Conservation (phyloP, 2,797 vertebrate genomes). For the Podarcis siculus region DNA sequence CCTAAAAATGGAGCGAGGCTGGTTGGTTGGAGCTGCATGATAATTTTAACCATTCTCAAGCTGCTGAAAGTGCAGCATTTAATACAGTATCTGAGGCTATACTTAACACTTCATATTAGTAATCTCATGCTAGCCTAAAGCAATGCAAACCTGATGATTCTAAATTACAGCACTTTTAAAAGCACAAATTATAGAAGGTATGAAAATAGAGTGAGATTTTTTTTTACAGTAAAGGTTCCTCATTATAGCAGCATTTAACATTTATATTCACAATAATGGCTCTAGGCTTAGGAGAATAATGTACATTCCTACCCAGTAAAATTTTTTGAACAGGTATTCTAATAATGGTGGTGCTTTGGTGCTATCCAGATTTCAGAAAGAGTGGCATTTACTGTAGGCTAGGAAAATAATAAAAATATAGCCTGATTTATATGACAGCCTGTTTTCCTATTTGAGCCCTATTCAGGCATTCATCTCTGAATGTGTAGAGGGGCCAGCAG, state of each 20-base stretch:
- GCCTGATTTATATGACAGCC: background rate
- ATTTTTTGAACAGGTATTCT: background rate
- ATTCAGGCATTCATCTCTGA: background rate
- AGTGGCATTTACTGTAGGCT: background rate
- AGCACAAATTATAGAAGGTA: background rate
- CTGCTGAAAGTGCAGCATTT: background rate
- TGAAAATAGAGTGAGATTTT: slow-evolving; percentile 2
- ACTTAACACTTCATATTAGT: background rate
- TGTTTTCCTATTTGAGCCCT: background rate
- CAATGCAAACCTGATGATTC: slow-evolving; percentile 25
- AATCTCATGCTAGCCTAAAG: background rate
- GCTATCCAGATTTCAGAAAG: slow-evolving; percentile 15
- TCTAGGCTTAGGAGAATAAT: slow-evolving; percentile 10
- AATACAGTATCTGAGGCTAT: background rate
- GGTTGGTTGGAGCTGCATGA: background rate
- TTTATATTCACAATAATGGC: slow-evolving; percentile 25
- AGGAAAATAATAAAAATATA: slow-evolving; percentile 26
- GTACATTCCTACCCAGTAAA: slow-evolving; percentile 32
- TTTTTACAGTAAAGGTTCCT: slow-evolving; percentile 30
- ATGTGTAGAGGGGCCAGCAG: background rate
- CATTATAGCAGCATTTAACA: slow-evolving; percentile 39
- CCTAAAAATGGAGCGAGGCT: background rate
- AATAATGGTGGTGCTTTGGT: slow-evolving; percentile 23
- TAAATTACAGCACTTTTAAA: slow-evolving; percentile 16
- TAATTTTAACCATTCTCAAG: background rate